phyloP scores from a whole-genome alignment of 2,797 vertebrate genomes.

The Liparis tanakae region DNA sequence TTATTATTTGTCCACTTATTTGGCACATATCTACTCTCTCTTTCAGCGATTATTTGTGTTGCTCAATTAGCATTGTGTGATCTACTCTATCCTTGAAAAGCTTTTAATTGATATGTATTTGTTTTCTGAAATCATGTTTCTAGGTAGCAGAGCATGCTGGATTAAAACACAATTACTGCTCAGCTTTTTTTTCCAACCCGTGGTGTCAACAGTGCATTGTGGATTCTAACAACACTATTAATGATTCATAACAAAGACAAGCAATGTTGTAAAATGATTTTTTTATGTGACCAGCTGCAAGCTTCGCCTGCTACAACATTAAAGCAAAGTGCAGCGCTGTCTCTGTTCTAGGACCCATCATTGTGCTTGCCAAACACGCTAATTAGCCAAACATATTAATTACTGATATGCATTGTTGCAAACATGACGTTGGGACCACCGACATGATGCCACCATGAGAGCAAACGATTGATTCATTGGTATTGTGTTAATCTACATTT shows the following conservation, averaged over 20 bases:
- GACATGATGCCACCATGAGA: neutral
- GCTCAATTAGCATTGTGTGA: neutral
- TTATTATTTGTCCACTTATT: neutral
- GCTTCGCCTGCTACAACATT: neutral
- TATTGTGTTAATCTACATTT: neutral
- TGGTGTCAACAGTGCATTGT: neutral
- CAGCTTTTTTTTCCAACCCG: neutral
- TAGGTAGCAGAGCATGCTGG: neutral
- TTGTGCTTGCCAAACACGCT: neutral
- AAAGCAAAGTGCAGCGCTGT: neutral
- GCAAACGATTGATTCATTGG: neutral
- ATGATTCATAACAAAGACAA: neutral
- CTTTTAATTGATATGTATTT: neutral
- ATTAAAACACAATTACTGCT: neutral
- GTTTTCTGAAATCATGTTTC: neutral
- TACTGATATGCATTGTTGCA: neutral
- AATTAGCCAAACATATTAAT: neutral
- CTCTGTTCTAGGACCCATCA: neutral
- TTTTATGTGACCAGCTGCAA: neutral
- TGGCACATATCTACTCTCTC: neutral
- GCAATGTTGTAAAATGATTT: neutral
- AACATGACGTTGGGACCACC: neutral
- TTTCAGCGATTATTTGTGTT: neutral
- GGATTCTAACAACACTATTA: neutral
- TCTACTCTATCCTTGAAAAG: neutral